A percentile compares a stretch with the other conserved stretches of the same genome.
Evolutionary conservation across 2,113 vertebrate species (phyloP).

Genomic region (Calypte anna): DNA sequence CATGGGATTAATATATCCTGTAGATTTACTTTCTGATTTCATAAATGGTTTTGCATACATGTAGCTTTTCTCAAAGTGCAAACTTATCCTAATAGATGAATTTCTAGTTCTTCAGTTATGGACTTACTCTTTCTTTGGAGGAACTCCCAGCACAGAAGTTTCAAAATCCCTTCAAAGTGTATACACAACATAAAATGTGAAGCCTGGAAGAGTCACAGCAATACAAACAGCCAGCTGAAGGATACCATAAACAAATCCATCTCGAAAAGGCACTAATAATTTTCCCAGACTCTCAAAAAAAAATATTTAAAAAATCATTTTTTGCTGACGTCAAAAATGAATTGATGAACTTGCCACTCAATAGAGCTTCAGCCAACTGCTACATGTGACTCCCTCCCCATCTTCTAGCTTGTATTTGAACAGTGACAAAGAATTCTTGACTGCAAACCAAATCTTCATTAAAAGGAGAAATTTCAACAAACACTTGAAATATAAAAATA

Average conservation of each 20-base stretch:
- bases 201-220: not conserved
- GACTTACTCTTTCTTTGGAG: not conserved
- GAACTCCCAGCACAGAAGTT: not conserved
- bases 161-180: not conserved
- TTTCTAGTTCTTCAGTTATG: not conserved
- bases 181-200: not conserved
- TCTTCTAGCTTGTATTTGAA: not conserved
- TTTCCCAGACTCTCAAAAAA: not conserved
- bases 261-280: not conserved
- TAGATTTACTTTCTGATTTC: not conserved
- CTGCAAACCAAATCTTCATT: constrained; percentile 11
- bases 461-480: constrained; percentile 16
- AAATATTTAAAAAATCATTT: constrained; percentile 1
- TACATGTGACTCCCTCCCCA: not conserved
- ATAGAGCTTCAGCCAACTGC: not conserved
- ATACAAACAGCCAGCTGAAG: not conserved
- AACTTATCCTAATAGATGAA: not conserved
- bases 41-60: accelerated
- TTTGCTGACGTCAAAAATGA: constrained; percentile 36
- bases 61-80: not conserved
- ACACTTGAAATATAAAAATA: not conserved
- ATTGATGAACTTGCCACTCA: constrained; percentile 48
- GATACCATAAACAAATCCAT: not conserved
- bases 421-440: not conserved
- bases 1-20: not conserved